Evolutionary conservation across 2,888 invertebrate species (phyloP), one percentile per base, ranked within the genome.

Genomic region (Ochropleura leucogaster): DNA sequence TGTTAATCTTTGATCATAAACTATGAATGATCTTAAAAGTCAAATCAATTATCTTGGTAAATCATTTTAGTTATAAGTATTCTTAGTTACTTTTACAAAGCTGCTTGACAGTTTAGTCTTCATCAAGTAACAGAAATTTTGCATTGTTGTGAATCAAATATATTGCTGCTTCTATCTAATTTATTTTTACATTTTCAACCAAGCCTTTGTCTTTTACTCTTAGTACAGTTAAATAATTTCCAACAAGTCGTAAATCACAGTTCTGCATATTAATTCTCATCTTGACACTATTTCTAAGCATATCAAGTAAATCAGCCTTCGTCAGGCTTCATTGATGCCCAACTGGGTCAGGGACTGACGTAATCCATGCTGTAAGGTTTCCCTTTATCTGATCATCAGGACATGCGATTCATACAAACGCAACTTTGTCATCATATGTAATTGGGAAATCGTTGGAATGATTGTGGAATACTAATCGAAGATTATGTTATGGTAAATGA

Each of bases 341-440:
- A 86, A 77, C 63, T 73, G 67, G 79, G 86, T 84, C 86, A 86
- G 42, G 86, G 86, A 46, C 77, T 53, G 55, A 14, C 70, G 84
- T 81, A 84, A 85, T 79, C 85, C 80, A 81, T 79, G 77, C 82
- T 70, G 65, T 72, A 79, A 73, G 81, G 84, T 79, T 85, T 80
- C 86, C 69, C 47, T 74, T 85, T 87, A 87, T 87, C 87, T 83
- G 85, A 74, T 80, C 83, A 83, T 83, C 79, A 75, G 80, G 47
- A 76, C 87, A 82, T 74, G 85, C 77, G 68, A 68, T 53, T 73
- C 77, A 82, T 86, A 86, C 78, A 68, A 76, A 72, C 59, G 69
- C 51, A 77, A 86, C 68, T 74, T 63, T 60, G 53, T 49, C 71
- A 63, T 68, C 72, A 67, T 72, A 79, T 69, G 67, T 75, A 66